Evolutionary conservation across 1,140 invertebrate species (phyloP), one percentile per base, ranked within the genome.

Genomic region (Ceratosolen solmsi): DNA sequence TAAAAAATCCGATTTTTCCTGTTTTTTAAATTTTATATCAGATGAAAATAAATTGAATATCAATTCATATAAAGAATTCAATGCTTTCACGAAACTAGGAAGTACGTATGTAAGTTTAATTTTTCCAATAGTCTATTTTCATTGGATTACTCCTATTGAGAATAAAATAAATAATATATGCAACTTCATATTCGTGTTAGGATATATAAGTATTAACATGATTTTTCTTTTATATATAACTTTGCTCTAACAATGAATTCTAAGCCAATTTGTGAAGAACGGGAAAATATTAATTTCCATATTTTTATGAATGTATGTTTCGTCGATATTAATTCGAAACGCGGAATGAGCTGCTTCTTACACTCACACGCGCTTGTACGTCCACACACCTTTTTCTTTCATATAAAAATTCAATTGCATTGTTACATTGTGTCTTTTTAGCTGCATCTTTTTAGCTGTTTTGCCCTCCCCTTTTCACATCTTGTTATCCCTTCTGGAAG

Each of bases 381-480:
- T 17, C 2, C 0, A 9, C 33, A 38, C 22, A 33, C 9, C 25
- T 17, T 72, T 63, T 78, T n/a, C n/a, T n/a, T n/a, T 20, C 33
- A 17, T 20, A 65, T 36, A 74, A 80, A 80, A 65, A 80, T 74
- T 80, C 70, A 73, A 25, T 30, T 27, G 58, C 13, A 74, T 49
- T 54, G 60, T 60, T 41, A 46, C 27, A 56, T 58, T 36, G 7
- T 4, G 49, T 63, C n/a, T 54, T 15, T 30, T 8, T 33, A 36
- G n/a, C n/a, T n/a, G n/a, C 17, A 8, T 68, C 22, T 33, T 56
- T 22, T 38, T 30, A 70, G 5, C 38, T 27, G 41, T 36, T 63
- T 71, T 54, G 20, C 17, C 27, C 36, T 60, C 17, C 58, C n/a
- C n/a, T n/a, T n/a, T n/a, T n/a, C n/a, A 27, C 60, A 58, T 58